phyloP scores from a whole-genome alignment of 2,888 invertebrate genomes.

The Helobdella robusta region DNA sequence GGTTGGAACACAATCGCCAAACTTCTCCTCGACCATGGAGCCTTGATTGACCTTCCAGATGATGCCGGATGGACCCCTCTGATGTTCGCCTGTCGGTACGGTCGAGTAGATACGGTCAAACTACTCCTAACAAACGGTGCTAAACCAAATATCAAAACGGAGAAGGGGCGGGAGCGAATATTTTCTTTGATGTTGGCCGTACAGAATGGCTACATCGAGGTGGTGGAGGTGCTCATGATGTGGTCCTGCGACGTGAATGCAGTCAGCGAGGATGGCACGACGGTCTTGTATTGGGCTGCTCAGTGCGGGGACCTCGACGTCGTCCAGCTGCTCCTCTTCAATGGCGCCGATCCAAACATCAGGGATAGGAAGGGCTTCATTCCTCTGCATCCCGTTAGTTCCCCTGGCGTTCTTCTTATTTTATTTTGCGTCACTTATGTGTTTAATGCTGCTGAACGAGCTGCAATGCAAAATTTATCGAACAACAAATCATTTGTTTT shows the following conservation, averaged over 20 bases:
- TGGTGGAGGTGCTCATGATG: conserved; percentile 35
- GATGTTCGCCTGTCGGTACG: conserved; percentile 36
- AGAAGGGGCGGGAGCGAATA: conserved; percentile 26
- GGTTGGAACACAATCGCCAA: conserved; percentile 32
- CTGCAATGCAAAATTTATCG: no score
- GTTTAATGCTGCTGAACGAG: no score
- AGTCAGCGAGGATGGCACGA: conserved; percentile 32
- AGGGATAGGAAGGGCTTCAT: conserved; percentile 34
- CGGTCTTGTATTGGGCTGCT: conserved; percentile 35
- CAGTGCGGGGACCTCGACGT: conserved; percentile 36
- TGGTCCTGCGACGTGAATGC: conserved; percentile 32
- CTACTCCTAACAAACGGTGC: conserved; percentile 32
- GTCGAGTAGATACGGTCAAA: conserved; percentile 31
- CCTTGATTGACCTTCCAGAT: conserved; percentile 34
- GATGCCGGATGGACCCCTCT: conserved; percentile 36
- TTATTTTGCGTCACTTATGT: no score
- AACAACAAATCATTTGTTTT: no score
- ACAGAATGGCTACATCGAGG: conserved; percentile 36
- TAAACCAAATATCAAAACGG: conserved; percentile 17
- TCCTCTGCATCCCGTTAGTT: conserved; percentile 33
- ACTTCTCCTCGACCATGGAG: conserved; percentile 33
- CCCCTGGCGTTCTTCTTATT: no score
- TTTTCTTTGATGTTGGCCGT: conserved; percentile 35
- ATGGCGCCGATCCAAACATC: conserved; percentile 32
- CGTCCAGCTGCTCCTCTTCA: conserved; percentile 36